Evolutionary conservation across 1,140 invertebrate species (phyloP).

Genomic region (Batillaria attramentaria): DNA sequence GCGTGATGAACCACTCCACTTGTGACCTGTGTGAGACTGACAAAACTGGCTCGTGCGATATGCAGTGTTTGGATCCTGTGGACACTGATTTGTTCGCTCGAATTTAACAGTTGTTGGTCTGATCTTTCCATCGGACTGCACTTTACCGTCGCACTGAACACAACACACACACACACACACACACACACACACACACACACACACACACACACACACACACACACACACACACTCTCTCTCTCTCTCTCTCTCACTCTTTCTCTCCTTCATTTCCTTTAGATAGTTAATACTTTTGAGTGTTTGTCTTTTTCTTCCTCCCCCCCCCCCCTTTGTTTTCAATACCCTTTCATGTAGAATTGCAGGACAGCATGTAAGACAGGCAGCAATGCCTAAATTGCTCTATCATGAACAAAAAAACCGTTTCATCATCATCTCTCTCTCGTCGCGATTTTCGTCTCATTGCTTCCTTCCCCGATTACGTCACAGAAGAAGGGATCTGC

Average conservation of each 20-base stretch:
- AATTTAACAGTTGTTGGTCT: no score
- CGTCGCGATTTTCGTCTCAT: no score
- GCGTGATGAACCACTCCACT: not conserved
- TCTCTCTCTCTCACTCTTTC: not conserved
- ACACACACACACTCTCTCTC: constrained; percentile 8
- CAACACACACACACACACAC: not conserved
- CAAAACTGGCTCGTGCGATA: not conserved
- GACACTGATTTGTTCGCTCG: not conserved
- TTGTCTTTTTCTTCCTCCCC: not conserved
- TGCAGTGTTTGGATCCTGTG: not conserved
- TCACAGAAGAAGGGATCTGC: no score
- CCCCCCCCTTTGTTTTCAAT: not conserved
- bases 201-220: constrained; percentile 1
- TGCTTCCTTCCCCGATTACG: no score
- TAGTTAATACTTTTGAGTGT: no score
- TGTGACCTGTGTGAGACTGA: not conserved
- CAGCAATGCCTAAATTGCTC: no score
- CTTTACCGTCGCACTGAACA: no score
- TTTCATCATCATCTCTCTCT: no score
- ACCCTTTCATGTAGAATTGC: no score
- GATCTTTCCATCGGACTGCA: no score
- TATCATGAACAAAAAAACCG: no score
- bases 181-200: not conserved
- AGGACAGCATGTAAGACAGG: no score
- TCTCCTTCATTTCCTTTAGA: not conserved